Conservation (phyloP, 2,113 vertebrate genomes). For the Lepisosteus osseus region DNA sequence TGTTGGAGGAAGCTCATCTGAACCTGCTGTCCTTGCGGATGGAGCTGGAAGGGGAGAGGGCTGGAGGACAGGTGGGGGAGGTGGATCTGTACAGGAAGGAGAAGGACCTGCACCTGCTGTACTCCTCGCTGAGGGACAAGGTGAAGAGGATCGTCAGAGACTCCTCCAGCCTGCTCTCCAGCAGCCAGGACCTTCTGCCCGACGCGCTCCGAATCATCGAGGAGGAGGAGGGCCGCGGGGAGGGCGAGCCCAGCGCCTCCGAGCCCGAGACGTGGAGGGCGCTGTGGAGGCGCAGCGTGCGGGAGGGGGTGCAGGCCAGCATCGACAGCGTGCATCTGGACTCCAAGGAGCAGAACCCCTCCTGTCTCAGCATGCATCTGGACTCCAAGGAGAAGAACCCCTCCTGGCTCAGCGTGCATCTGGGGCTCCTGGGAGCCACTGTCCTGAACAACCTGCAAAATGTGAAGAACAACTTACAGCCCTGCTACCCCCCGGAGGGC, state of each 20-base stretch:
- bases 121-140: conserved; percentile 43
- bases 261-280: conserved; percentile 50
- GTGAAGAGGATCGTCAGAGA: conserved; percentile 47
- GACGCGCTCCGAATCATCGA: conserved; percentile 52
- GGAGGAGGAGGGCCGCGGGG: conserved; percentile 56
- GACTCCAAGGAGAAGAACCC: conserved; percentile 41
- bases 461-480: conserved; percentile 50
- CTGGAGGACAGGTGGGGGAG: not conserved
- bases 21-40: conserved; percentile 55
- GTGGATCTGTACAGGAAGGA: conserved; percentile 54
- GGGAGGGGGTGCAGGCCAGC: conserved; percentile 38
- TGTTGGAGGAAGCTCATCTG: conserved; percentile 60
- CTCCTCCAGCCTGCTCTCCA: conserved; percentile 40
- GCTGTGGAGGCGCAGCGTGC: conserved; percentile 54
- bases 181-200: conserved; percentile 49
- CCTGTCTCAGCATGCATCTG: conserved; percentile 63
- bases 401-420: conserved; percentile 60
- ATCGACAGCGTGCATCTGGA: conserved; percentile 46
- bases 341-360: conserved; percentile 38
- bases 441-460: conserved; percentile 54
- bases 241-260: conserved; percentile 23
- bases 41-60: conserved; percentile 49
- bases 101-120: conserved; percentile 64
- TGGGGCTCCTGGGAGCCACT: conserved; percentile 59
- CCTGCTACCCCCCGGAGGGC: conserved; percentile 55